These are phyloP conservation scores for Thymelicus lineola DNA, from an alignment of 2,888 invertebrate species.

Conservation along the genomic window DNA sequence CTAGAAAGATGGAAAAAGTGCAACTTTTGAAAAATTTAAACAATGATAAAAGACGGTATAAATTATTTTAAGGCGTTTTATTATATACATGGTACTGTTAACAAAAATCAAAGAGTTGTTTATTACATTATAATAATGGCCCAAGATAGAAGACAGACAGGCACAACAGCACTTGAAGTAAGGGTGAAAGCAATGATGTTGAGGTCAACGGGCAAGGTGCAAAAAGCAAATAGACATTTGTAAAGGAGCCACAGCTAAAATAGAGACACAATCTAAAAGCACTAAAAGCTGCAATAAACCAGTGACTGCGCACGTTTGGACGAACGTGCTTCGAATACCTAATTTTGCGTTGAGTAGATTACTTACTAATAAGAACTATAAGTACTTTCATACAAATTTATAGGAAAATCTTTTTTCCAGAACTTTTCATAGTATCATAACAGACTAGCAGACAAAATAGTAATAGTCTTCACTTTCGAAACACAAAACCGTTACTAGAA, in stretches of 20 bases:
- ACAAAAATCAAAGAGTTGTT: neutral
- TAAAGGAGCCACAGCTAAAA: slow-evolving; percentile 44
- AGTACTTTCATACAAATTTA: too few species aligned
- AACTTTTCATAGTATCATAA: neutral
- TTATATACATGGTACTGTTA: neutral
- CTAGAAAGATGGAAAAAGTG: neutral
- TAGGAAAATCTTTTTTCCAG: too few species aligned
- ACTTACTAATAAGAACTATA: too few species aligned
- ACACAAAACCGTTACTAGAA: slow-evolving; percentile 15
- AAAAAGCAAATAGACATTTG: slow-evolving; percentile 52
- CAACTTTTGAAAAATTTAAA: slow-evolving; percentile 6
- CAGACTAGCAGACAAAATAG: neutral
- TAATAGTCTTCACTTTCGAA: slow-evolving; percentile 16
- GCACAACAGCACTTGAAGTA: slow-evolving; percentile 44
- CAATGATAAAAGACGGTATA: neutral
- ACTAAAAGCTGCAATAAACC: slow-evolving; percentile 22
- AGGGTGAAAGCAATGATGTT: slow-evolving; percentile 53
- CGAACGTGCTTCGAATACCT: neutral
- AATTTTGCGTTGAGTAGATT: slow-evolving; percentile 22
- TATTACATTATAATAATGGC: slow-evolving; percentile 41
- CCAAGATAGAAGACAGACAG: slow-evolving; percentile 45
- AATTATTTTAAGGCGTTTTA: neutral
- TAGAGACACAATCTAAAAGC: slow-evolving; percentile 53
- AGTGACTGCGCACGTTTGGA: neutral
- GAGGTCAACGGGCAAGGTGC: slow-evolving; percentile 59